These are phyloP conservation scores for Entelurus aequoreus DNA, from an alignment of 2,113 vertebrate species.

Conservation along the genomic window DNA sequence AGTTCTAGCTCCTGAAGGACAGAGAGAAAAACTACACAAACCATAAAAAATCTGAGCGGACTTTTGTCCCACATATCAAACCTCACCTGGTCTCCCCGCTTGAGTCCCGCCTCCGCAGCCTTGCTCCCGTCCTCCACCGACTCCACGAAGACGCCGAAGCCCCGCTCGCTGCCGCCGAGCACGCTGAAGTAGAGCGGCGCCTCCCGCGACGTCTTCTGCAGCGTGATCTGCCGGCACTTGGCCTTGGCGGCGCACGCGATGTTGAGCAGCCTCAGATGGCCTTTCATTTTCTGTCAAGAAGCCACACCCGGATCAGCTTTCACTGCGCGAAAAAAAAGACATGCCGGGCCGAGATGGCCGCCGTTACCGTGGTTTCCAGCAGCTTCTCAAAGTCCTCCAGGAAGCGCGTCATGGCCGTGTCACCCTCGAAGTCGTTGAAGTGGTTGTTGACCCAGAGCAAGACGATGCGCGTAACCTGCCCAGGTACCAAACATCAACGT, in stretches of 20 bases:
- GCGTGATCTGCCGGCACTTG: conserved; percentile 89
- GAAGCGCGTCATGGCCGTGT: conserved; percentile 90
- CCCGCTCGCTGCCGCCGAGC: conserved; percentile 86
- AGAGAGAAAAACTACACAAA: too few relatives aligned
- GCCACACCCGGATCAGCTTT: too few relatives aligned
- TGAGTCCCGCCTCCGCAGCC: conserved; percentile 89
- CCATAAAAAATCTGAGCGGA: too few relatives aligned
- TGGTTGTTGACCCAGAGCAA: conserved; percentile 98
- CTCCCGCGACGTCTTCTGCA: conserved; percentile 87
- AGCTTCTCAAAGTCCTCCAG: conserved; percentile 92
- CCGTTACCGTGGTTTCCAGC: conserved; percentile 84
- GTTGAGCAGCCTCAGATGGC: conserved; percentile 90
- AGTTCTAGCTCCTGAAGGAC: too few relatives aligned
- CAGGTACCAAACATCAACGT: neutral
- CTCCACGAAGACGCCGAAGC: conserved; percentile 92
- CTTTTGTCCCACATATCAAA: too few relatives aligned
- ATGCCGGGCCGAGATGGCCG: too few relatives aligned
- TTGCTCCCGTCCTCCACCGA: conserved; percentile 83
- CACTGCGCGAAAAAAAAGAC: neutral
- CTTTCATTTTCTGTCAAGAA: conserved; percentile 89
- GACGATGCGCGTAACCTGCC: conserved; percentile 90
- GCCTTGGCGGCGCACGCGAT: conserved; percentile 96
- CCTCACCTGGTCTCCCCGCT: conserved; percentile 89
- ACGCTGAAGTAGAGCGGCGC: conserved; percentile 85
- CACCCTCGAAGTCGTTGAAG: conserved; percentile 97